Evolutionary conservation across 2,888 invertebrate genomes (phyloP).

Genomic region (Ischnura elegans): DNA sequence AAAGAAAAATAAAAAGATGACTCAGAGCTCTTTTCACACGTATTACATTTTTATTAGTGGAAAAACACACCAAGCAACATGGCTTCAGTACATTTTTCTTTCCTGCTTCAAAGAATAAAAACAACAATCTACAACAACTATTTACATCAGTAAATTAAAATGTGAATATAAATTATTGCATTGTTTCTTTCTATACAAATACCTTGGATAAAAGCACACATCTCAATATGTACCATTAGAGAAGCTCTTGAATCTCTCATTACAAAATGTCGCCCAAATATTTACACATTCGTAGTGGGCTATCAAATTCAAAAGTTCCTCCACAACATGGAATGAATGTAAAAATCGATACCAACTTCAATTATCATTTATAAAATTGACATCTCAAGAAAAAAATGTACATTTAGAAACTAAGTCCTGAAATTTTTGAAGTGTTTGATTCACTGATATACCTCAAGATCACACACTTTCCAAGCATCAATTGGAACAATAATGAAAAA

Average conservation of each 20-base stretch:
- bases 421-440: background rate
- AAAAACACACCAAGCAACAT: constrained; percentile 12
- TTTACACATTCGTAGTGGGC: background rate
- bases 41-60: background rate
- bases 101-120: background rate
- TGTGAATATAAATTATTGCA: background rate
- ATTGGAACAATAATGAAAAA: background rate
- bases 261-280: background rate
- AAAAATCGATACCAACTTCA: background rate
- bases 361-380: background rate
- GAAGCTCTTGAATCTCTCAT: constrained; percentile 28
- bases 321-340: background rate
- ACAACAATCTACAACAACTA: background rate
- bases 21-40: background rate
- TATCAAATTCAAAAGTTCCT: background rate
- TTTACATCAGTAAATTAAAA: background rate
- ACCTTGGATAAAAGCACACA: background rate
- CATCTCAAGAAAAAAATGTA: background rate
- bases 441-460: background rate
- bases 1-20: background rate
- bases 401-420: background rate
- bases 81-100: background rate
- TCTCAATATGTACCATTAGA: background rate
- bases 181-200: background rate
- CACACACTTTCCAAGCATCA: background rate